phyloP scores from a whole-genome alignment of 2,797 vertebrate species.

The Galago senegalensis region DNA sequence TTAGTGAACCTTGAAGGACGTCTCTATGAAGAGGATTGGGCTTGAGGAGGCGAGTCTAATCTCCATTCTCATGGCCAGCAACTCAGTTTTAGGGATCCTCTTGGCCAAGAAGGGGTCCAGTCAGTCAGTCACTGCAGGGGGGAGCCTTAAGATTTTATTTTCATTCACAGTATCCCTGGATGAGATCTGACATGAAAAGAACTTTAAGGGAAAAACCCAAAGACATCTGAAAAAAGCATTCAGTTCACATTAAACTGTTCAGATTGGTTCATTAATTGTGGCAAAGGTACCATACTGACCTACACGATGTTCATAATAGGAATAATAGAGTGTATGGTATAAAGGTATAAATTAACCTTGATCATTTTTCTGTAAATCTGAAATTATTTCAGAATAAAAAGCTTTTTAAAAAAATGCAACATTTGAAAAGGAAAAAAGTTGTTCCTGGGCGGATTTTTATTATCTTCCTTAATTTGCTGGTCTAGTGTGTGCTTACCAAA shows the following conservation, averaged over 20 bases:
- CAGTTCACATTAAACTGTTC: neutral
- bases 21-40: no score
- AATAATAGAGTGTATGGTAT: neutral
- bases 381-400: neutral
- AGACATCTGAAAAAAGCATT: neutral
- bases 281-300: neutral
- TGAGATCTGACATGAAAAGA: neutral
- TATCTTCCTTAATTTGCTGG: neutral
- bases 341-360: no score
- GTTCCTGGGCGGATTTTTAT: neutral
- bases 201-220: neutral
- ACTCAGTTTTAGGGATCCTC: no score
- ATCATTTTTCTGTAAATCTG: constrained; percentile 2
- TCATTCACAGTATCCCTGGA: neutral
- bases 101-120: no score
- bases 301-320: neutral
- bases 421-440: neutral
- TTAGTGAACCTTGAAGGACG: no score
- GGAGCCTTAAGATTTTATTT: no score
- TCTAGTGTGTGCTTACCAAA: neutral
- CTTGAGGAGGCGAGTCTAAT: no score
- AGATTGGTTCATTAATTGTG: neutral
- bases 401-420: neutral
- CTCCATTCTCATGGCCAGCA: no score
- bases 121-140: no score